These are phyloP conservation scores for Allacma fusca DNA, from an alignment of 2,888 invertebrate species.

Conservation along the genomic window DNA sequence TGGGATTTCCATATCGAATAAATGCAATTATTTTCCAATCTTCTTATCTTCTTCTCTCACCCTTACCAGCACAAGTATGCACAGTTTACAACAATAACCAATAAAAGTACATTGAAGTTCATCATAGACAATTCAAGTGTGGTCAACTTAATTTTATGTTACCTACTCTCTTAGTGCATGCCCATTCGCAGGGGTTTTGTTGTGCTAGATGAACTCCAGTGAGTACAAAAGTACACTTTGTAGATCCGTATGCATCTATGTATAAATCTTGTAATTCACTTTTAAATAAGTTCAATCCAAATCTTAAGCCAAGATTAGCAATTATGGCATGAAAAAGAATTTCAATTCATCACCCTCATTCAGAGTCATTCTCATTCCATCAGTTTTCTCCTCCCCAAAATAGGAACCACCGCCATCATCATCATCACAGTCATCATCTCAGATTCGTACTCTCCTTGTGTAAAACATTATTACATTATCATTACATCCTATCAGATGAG, in stretches of 20 bases:
- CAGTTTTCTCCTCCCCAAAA: conserved; percentile 35
- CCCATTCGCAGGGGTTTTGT: background rate
- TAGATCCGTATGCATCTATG: too few species aligned
- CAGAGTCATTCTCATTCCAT: conserved; percentile 36
- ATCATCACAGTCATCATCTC: conserved; percentile 17
- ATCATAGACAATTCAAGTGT: conserved; percentile 21
- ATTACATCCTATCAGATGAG: conserved; percentile 31
- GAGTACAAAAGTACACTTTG: too few species aligned
- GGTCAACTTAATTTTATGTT: conserved; percentile 23
- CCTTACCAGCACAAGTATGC: conserved; percentile 21
- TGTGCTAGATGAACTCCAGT: background rate
- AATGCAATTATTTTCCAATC: conserved; percentile 35
- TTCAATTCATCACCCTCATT: conserved; percentile 30
- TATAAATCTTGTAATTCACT: conserved; percentile 9
- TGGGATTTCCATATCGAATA: conserved; percentile 31
- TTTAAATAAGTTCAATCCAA: conserved; percentile 10
- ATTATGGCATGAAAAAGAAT: conserved; percentile 1
- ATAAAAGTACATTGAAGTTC: conserved; percentile 21
- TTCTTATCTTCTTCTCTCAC: conserved; percentile 19
- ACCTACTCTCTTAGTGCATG: background rate
- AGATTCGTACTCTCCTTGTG: background rate
- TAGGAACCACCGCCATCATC: conserved; percentile 23
- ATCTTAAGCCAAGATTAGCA: conserved; percentile 30
- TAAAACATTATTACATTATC: conserved; percentile 31
- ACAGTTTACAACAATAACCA: conserved; percentile 34